Conservation (phyloP, 2,113 vertebrate species). For the Abramis brama region DNA sequence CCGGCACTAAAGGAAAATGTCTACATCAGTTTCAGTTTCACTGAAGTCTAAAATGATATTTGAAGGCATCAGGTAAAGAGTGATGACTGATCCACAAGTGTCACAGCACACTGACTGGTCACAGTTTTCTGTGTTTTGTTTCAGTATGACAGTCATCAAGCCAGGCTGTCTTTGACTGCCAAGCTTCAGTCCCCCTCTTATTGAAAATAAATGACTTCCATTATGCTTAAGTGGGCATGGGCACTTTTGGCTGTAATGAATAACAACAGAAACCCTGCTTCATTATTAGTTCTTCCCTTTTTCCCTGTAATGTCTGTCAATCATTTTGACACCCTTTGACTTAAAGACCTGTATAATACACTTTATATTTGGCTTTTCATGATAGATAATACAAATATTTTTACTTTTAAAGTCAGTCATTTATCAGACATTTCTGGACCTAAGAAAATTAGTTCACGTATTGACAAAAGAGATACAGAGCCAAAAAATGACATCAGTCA, state of each 20-base stretch:
- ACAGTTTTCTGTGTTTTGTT: background rate
- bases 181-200: background rate
- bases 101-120: no score
- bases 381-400: background rate
- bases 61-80: background rate
- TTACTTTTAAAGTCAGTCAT: background rate
- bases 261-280: background rate
- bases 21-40: background rate
- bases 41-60: background rate
- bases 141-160: slow-evolving; percentile 2
- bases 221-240: slow-evolving; percentile 15
- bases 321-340: background rate
- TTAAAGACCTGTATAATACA: background rate
- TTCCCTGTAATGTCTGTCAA: background rate
- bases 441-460: background rate
- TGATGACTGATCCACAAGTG: background rate
- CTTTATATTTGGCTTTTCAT: background rate
- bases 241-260: background rate
- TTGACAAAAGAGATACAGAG: background rate
- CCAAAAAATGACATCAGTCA: no score
- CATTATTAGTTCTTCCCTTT: slow-evolving; percentile 4
- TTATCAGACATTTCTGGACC: background rate
- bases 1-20: background rate
- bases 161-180: slow-evolving; percentile 7
- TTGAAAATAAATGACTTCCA: slow-evolving; percentile 10